phyloP scores from a whole-genome alignment of 2,888 invertebrate species.

The Piscicola geometra region DNA sequence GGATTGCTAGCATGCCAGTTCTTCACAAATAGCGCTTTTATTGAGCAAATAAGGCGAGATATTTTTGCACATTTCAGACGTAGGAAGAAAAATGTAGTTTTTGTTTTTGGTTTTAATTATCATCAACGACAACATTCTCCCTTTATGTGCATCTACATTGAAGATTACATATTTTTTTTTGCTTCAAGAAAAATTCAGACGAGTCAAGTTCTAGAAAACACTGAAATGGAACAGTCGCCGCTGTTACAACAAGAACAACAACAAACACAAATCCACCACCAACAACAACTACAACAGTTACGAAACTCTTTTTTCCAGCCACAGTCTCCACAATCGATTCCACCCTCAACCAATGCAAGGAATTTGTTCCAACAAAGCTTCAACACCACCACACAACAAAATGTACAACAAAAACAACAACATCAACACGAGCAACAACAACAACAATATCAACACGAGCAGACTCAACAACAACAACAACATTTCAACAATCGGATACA shows the following conservation, averaged over 20 bases:
- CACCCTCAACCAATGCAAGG: background rate
- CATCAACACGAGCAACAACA: constrained; percentile 1
- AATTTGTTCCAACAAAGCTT: background rate
- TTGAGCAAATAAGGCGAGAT: too few relatives aligned
- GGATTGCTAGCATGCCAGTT: background rate
- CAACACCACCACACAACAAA: background rate
- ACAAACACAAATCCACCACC: background rate
- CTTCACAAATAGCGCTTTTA: background rate
- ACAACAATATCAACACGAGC: background rate
- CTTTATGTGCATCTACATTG: too few relatives aligned
- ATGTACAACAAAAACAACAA: background rate
- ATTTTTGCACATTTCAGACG: too few relatives aligned
- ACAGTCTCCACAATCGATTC: background rate
- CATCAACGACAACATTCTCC: too few relatives aligned
- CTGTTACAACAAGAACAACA: constrained; percentile 3
- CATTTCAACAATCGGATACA: background rate
- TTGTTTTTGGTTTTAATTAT: too few relatives aligned
- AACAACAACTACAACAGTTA: background rate
- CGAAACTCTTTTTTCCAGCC: constrained; percentile 1
- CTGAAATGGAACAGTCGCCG: background rate
- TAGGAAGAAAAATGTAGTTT: too few relatives aligned
- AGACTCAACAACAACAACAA: background rate
- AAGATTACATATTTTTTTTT: too few relatives aligned
- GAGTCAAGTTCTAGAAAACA: too few relatives aligned
- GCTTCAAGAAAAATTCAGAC: too few relatives aligned